These are phyloP conservation scores for Ooceraea biroi DNA, from an alignment of 1,140 invertebrate species.

Conservation along the genomic window DNA sequence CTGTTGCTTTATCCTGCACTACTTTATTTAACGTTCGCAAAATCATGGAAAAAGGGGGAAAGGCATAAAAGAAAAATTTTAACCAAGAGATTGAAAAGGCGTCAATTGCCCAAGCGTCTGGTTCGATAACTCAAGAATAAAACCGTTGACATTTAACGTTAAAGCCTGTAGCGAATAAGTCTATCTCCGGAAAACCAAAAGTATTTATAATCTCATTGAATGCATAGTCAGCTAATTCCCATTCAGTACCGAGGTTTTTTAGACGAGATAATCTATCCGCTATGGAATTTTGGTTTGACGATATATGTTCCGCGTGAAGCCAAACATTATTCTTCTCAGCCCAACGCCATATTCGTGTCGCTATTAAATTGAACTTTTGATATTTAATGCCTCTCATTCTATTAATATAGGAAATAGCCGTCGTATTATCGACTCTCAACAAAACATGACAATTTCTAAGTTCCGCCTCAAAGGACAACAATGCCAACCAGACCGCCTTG, in stretches of 20 bases:
- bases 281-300: not conserved
- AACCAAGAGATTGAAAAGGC: constrained; percentile 11
- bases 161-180: too few species aligned
- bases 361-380: constrained; percentile 4
- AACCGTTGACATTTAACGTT: too few species aligned
- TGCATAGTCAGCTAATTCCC: not conserved
- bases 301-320: not conserved
- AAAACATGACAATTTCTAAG: too few species aligned
- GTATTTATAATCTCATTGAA: not conserved
- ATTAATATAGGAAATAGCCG: not conserved
- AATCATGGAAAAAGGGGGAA: constrained; percentile 20
- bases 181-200: not conserved
- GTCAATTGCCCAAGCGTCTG: not conserved
- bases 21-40: constrained; percentile 17
- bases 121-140: not conserved
- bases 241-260: constrained; percentile 7
- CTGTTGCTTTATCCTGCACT: not conserved
- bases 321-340: not conserved
- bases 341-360: not conserved
- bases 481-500: not conserved
- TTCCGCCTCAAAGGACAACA: not conserved
- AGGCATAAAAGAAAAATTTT: constrained; percentile 16
- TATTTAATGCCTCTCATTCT: constrained; percentile 18
- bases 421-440: too few species aligned
- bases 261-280: constrained; percentile 1